Conservation (phyloP, 2,888 invertebrate species). For the Agrotis puta region DNA sequence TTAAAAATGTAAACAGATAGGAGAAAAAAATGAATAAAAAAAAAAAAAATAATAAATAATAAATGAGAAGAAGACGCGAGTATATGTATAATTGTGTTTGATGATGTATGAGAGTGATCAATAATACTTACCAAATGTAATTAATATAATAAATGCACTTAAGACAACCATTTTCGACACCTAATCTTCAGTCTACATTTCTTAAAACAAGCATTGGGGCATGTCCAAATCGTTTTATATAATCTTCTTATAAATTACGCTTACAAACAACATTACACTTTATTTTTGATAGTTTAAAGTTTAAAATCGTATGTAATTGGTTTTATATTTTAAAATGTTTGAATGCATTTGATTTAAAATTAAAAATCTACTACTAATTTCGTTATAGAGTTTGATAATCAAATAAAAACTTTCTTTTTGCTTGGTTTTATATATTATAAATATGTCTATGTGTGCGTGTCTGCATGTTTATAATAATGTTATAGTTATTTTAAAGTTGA, state of each 20-base stretch:
- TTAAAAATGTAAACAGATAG: too few species aligned
- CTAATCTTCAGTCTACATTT: neutral
- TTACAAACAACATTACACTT: neutral
- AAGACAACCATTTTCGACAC: constrained; percentile 35
- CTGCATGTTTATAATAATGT: constrained; percentile 8
- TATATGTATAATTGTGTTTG: too few species aligned
- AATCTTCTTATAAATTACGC: neutral
- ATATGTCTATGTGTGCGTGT: constrained; percentile 4
- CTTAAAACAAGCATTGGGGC: constrained; percentile 10
- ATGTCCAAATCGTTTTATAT: constrained; percentile 35
- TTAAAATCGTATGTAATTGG: neutral
- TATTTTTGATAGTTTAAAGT: rapidly evolving
- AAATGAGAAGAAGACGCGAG: neutral
- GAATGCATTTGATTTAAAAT: constrained; percentile 44
- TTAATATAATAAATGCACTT: constrained; percentile 31
- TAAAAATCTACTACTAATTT: constrained; percentile 35
- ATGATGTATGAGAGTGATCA: too few species aligned
- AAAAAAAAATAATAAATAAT: too few species aligned
- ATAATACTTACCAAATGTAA: constrained; percentile 49
- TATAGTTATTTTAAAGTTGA: neutral
- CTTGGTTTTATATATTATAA: constrained; percentile 5
- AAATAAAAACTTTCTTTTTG: constrained; percentile 23
- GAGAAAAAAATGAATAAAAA: too few species aligned
- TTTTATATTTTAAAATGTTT: constrained; percentile 6
- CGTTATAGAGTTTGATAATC: constrained; percentile 22